Conservation (phyloP, 2,888 invertebrate genomes). For the Morinoia aosen region DNA sequence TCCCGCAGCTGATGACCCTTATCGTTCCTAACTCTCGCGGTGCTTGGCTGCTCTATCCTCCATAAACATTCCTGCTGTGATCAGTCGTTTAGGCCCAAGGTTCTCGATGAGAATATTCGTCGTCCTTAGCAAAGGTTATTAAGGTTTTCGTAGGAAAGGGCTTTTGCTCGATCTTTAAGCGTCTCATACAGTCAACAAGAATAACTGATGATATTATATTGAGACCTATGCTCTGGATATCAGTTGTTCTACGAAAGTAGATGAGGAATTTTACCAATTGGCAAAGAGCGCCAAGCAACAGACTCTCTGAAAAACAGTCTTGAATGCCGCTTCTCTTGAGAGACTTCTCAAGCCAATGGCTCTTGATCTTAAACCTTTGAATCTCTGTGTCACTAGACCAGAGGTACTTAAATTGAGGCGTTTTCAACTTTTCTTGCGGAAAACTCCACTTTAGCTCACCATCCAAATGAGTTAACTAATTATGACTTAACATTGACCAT, state of each 20-base stretch:
- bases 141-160: background rate
- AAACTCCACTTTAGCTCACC: no score
- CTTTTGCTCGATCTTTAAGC: background rate
- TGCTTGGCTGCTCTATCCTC: background rate
- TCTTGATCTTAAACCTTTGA: no score
- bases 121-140: background rate
- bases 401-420: no score
- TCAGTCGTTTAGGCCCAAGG: background rate
- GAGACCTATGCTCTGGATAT: background rate
- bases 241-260: background rate
- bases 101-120: background rate
- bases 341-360: no score
- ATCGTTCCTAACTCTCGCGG: background rate
- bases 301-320: background rate
- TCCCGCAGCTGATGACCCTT: background rate
- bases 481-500: no score
- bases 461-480: no score
- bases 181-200: background rate
- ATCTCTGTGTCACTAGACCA: no score
- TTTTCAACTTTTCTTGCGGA: no score
- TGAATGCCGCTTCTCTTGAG: no score
- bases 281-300: background rate
- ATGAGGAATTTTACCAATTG: background rate
- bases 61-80: slow-evolving; percentile 12
- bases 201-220: background rate